Evolutionary conservation across 2,113 vertebrate species (phyloP), one percentile per base, ranked within the genome.

Genomic region (Echinops telfairi): DNA sequence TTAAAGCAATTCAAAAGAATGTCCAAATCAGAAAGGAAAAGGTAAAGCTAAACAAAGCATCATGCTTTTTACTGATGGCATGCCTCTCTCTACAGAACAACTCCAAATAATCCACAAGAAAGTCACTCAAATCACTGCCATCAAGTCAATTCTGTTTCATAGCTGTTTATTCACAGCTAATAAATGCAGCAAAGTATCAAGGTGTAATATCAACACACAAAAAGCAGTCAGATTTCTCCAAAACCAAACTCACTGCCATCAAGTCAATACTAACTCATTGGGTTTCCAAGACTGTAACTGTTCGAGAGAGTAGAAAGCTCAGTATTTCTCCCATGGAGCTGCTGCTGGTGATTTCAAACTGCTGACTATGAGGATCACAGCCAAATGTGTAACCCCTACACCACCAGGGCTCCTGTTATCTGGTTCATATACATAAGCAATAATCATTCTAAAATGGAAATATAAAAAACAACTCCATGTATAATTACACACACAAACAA

Each of bases 1-100:
- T n/a, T 60, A 89, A 1, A 70, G 36, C 11, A 89, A 81, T 76
- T 75, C 14, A 76, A 29, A 62, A 93, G 89, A 22, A 15, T 15
- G 62, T 43, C 23, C 29, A 64, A 40, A 91, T 93, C 64, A 71
- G 17, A 81, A 89, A 84, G 60, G 6, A 90, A 93, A 36, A 88
- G 68, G 36, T 64, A 71, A 77, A 94, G n/a, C 19, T 36, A 22
- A 11, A 73, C 17, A 36, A 19, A 36, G 33, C n/a, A 36, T 36
- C 33, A 73, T 73, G 33, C 71, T 86, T 81, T 90, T 70, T 47
- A 15, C 23, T 83, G 62, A 71, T 86, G 36, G 40, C 16, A 70
- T 70, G 64, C 31, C 40, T 27, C 38, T 73, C 4, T n/a, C 31
- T 15, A 11, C 36, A 60, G 2, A 82, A 60, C 40, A n/a, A 40